Evolutionary conservation across 2,113 vertebrate species (phyloP).

Genomic region (Muntiacus reevesi): DNA sequence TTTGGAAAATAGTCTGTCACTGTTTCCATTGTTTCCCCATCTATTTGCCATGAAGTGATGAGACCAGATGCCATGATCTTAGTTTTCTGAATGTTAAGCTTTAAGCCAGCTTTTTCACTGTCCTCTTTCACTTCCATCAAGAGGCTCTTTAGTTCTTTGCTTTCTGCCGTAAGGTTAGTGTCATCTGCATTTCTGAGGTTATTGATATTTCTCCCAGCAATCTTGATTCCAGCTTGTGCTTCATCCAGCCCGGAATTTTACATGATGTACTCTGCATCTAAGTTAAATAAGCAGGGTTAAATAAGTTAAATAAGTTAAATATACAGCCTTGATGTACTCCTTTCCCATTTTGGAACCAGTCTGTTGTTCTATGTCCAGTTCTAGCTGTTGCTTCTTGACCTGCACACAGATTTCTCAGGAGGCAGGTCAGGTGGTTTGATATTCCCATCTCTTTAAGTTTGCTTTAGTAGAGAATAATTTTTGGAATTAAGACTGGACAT

Average conservation of each 20-base stretch:
- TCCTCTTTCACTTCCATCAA: not conserved
- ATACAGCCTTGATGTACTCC: not conserved
- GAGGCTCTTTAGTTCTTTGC: not conserved
- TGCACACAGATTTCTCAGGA: no score
- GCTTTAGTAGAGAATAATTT: not conserved
- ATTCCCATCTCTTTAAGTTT: not conserved
- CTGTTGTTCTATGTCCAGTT: no score
- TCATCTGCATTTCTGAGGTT: not conserved
- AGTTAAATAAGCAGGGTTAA: not conserved
- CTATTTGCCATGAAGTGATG: not conserved
- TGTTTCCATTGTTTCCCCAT: not conserved
- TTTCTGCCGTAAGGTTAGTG: not conserved
- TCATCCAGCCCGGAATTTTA: fast-evolving
- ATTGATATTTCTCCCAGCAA: not conserved
- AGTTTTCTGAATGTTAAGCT: not conserved
- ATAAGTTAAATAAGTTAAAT: no score
- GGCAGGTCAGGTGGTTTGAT: no score
- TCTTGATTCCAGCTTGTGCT: not conserved
- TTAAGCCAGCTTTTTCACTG: not conserved
- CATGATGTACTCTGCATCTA: not conserved
- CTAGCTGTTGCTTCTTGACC: no score
- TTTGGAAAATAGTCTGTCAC: not conserved
- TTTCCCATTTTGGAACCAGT: not conserved
- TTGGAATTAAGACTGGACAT: not conserved
- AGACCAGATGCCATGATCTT: not conserved